Conservation (phyloP, 2,888 invertebrate species). For the Drosophila antonietae region DNA sequence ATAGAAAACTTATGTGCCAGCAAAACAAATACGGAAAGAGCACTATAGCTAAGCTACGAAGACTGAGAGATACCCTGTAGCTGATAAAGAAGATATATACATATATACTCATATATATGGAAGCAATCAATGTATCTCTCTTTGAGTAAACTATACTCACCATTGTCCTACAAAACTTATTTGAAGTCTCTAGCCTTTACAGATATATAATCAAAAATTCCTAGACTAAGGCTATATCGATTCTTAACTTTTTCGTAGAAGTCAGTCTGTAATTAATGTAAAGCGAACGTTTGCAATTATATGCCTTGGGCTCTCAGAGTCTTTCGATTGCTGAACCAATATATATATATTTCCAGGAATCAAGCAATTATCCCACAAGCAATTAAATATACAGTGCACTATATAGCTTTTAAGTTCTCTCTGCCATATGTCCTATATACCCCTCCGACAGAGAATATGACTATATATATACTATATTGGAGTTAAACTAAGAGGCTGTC, state of each 20-base stretch:
- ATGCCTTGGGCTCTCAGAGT: neutral
- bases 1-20: constrained; percentile 57
- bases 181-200: too few relatives aligned
- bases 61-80: neutral
- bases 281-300: neutral
- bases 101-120: neutral
- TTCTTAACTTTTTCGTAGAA: neutral
- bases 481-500: constrained; percentile 9
- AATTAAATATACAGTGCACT: neutral
- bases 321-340: too few relatives aligned
- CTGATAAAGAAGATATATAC: neutral
- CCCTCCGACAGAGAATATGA: neutral
- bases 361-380: neutral
- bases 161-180: too few relatives aligned
- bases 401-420: neutral
- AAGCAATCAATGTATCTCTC: neutral
- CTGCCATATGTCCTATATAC: neutral
- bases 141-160: neutral
- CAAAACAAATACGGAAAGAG: constrained; percentile 22
- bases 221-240: neutral
- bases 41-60: neutral
- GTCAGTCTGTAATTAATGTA: neutral
- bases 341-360: neutral
- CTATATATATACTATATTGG: neutral
- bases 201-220: neutral